phyloP scores from a whole-genome alignment of 1,140 invertebrate species.

The Drosophila sucinea region DNA sequence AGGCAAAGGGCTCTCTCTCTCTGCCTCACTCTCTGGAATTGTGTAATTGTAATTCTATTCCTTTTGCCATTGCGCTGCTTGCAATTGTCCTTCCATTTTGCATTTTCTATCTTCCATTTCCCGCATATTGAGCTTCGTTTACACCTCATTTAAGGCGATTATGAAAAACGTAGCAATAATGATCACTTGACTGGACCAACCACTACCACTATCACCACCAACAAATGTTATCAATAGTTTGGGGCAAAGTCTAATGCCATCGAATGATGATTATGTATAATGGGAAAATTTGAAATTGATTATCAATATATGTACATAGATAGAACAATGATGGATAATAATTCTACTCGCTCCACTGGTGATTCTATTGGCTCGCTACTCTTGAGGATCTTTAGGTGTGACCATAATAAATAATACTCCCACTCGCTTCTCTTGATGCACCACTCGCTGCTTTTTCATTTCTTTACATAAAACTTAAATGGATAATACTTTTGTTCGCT shows the following conservation, averaged over 20 bases:
- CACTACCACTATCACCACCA: not conserved
- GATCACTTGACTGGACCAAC: constrained; percentile 35
- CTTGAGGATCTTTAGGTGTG: too few relatives aligned
- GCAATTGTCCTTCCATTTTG: constrained; percentile 43
- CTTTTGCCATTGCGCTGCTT: constrained; percentile 49
- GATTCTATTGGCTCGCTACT: too few relatives aligned
- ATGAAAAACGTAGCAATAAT: constrained; percentile 24
- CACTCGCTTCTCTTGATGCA: too few relatives aligned
- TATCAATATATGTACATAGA: too few relatives aligned
- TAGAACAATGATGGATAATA: too few relatives aligned
- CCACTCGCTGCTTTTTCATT: not conserved
- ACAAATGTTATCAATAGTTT: not conserved
- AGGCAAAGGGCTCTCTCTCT: not conserved
- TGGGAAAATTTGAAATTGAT: too few relatives aligned
- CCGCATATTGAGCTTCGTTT: constrained; percentile 39
- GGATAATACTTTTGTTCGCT: too few relatives aligned
- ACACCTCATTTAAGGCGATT: constrained; percentile 68
- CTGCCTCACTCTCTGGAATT: constrained; percentile 13
- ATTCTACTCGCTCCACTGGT: too few relatives aligned
- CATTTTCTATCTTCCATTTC: constrained; percentile 41
- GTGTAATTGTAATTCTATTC: constrained; percentile 64
- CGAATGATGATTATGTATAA: not conserved
- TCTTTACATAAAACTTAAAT: not conserved
- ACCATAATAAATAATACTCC: too few relatives aligned
- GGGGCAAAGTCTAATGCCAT: not conserved